Base-by-base conservation (phyloP, 2,113 vertebrate species). In the Campylorhamphus procurvoides region DNA sequence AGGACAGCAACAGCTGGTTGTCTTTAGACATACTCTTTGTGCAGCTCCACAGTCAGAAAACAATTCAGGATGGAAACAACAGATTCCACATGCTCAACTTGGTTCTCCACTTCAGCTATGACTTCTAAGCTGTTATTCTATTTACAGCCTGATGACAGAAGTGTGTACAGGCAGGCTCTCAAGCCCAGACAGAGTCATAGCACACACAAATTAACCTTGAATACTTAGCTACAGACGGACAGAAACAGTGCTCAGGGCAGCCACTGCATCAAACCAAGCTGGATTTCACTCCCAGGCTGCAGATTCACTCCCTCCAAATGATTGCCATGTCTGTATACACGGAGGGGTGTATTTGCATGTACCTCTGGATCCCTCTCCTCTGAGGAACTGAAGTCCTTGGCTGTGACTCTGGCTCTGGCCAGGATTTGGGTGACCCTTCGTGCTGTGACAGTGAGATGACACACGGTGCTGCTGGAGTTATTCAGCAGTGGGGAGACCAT, bases 401-500 rank as follows among this genome's bases (percentile, higher is more conserved):
- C 53, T 12, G 19, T 3, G 0, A 14, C 31, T 27, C 18, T 19
- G 37, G 27, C 44, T 23, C 29, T 35, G 53, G 20, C 44, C 63
- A 29, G 35, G 19, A 13, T 55, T 0, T 27, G 35, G 47, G 25
- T 8, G 72, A 35, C 24, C 27, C 23, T 28, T 10, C 3, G 1
- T 47, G 79, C 35, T 55, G 0, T 8, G 24, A 24, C 1, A 12
- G 17, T 29, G 39, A 24, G 66, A 49, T 16, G 8, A 31, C 12
- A 31, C 0, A 0, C 3, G 2, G 3, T 6, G 53, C 62, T 55
- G 58, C 28, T 18, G 20, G 6, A 74, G 25, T 11, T 11, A 8
- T 20, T 20, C 1, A 19, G 8, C 64, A 9, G 29, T 0, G 4
- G 20, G 10, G 15, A 20, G 10, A 3, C 3, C 0, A 0, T 4